These are phyloP conservation scores for Lepidostoma basale DNA, from an alignment of 1,140 invertebrate genomes.

Conservation along the genomic window DNA sequence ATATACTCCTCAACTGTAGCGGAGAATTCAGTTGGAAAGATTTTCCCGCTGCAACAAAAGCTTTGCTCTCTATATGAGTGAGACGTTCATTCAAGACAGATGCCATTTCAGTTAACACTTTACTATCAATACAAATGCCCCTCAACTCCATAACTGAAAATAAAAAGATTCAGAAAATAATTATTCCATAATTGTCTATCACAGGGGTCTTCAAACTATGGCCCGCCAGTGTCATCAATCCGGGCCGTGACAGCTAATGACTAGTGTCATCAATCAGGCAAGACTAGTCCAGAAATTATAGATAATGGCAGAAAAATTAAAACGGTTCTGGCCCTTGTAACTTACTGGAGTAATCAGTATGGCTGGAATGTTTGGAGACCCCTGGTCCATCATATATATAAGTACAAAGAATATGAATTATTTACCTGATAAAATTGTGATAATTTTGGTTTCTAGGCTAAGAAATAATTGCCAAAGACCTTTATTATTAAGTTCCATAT, in stretches of 20 bases:
- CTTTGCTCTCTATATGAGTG: conserved; percentile 54
- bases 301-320: too few relatives aligned
- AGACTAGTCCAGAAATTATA: too few relatives aligned
- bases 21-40: conserved; percentile 61
- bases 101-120: conserved; percentile 56
- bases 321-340: too few relatives aligned
- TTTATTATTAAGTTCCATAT: conserved; percentile 42
- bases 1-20: conserved; percentile 59
- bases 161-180: conserved; percentile 1
- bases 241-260: too few relatives aligned
- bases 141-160: conserved; percentile 57
- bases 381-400: not conserved
- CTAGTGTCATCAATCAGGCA: too few relatives aligned
- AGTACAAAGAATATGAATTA: not conserved
- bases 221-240: too few relatives aligned
- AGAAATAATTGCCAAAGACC: conserved; percentile 58
- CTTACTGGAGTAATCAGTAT: too few relatives aligned
- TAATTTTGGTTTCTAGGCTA: conserved; percentile 59
- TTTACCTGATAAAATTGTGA: conserved; percentile 61
- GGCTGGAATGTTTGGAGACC: too few relatives aligned
- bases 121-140: conserved; percentile 55
- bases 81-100: conserved; percentile 51
- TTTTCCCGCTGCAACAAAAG: conserved; percentile 57
- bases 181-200: too few relatives aligned
- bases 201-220: too few relatives aligned